Conservation (phyloP, 1,140 invertebrate genomes). For the Philopotamus ludificatus region DNA sequence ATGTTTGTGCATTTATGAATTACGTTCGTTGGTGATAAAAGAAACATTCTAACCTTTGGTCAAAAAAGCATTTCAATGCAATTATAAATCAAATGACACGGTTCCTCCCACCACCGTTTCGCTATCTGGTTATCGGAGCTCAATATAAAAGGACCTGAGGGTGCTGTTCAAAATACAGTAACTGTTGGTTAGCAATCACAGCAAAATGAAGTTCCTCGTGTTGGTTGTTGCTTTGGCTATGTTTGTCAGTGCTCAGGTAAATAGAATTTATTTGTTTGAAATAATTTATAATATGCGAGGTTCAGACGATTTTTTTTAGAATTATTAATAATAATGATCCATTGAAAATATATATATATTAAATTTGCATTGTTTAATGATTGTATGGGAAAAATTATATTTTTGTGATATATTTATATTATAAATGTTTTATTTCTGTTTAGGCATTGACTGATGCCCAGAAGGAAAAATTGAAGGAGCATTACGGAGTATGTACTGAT, state of each 20-base stretch:
- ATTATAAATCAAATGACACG: neutral
- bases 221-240: neutral
- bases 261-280: neutral
- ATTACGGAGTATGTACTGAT: conserved; percentile 6
- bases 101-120: no score
- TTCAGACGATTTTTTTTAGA: neutral
- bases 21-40: neutral
- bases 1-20: no score
- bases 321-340: neutral
- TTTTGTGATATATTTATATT: neutral
- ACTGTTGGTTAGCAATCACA: neutral
- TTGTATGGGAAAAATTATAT: neutral
- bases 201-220: conserved; percentile 19
- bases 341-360: conserved; percentile 2
- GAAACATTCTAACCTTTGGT: neutral
- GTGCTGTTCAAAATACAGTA: neutral
- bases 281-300: neutral
- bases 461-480: conserved; percentile 9
- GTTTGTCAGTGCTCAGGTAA: conserved; percentile 18
- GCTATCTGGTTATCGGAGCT: neutral
- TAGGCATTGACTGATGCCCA: conserved; percentile 31
- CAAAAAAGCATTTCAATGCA: neutral
- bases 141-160: conserved; percentile 11
- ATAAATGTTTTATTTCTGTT: neutral
- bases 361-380: neutral